These are phyloP conservation scores for Oreonectes daqikongensis DNA, from an alignment of 2,797 vertebrate species.

Conservation along the genomic window DNA sequence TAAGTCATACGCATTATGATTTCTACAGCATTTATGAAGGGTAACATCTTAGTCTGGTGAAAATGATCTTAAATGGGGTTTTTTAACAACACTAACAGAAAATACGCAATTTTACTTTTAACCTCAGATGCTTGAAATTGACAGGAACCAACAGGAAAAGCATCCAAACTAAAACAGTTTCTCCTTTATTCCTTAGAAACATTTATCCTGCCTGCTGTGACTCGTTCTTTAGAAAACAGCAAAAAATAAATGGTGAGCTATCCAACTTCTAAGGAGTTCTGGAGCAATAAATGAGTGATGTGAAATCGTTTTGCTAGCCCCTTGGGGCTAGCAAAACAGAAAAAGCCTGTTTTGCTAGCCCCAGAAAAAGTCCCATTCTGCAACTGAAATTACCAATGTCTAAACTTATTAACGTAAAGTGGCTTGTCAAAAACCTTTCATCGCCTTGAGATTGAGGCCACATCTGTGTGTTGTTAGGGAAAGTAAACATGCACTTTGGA, in stretches of 20 bases:
- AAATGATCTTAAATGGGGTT: background rate
- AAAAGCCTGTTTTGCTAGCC: too few species aligned
- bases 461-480: conserved; percentile 23
- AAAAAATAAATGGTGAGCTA: conserved; percentile 52
- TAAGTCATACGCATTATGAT: background rate
- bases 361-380: background rate
- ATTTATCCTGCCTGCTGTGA: conserved; percentile 3
- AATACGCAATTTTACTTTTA: background rate
- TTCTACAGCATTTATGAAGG: too few species aligned
- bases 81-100: background rate
- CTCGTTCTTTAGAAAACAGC: conserved; percentile 20
- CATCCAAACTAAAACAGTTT: background rate
- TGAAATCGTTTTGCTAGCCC: conserved; percentile 24
- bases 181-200: background rate
- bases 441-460: background rate
- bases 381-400: background rate
- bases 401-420: conserved; percentile 1
- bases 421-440: background rate
- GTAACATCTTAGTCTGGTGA: background rate
- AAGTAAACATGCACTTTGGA: background rate
- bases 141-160: background rate
- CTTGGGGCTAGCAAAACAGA: conserved; percentile 1
- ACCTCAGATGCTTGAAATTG: background rate
- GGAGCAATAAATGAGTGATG: conserved; percentile 55
- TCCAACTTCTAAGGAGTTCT: conserved; percentile 51